A percentile compares a stretch with the other conserved stretches of the same genome.
Conservation (phyloP, 1,140 invertebrate species). For the Diploscapter pachys region DNA sequence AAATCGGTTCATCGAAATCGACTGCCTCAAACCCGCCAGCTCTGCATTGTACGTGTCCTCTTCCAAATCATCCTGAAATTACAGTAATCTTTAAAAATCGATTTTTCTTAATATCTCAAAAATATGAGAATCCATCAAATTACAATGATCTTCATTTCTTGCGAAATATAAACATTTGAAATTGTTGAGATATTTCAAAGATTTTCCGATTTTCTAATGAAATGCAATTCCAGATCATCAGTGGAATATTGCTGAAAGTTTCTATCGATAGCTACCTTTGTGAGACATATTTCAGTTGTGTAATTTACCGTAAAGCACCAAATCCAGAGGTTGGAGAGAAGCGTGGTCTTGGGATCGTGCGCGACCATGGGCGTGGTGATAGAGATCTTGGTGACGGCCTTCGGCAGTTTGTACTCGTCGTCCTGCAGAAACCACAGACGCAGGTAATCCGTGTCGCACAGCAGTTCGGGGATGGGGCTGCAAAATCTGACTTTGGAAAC, state of each 20-base stretch:
- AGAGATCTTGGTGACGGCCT: slow-evolving; percentile 73
- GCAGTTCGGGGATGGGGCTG: slow-evolving; percentile 68
- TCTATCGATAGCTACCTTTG: too few species aligned
- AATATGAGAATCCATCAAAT: too few species aligned
- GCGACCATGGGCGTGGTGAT: slow-evolving; percentile 71
- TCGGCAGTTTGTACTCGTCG: slow-evolving; percentile 83
- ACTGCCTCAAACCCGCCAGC: slow-evolving; percentile 72
- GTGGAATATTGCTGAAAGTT: too few species aligned
- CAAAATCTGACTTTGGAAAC: not conserved
- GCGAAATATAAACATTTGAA: too few species aligned
- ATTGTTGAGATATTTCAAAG: not conserved
- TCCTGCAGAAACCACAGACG: slow-evolving; percentile 92
- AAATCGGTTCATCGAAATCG: not conserved
- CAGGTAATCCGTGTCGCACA: slow-evolving; percentile 74
- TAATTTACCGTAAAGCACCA: slow-evolving; percentile 41
- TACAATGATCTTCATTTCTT: too few species aligned
- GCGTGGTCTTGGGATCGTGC: slow-evolving; percentile 76
- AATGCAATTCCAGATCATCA: not conserved
- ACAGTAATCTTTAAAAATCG: too few species aligned
- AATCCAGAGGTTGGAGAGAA: slow-evolving; percentile 78
- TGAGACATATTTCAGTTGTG: too few species aligned
- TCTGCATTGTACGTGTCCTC: slow-evolving; percentile 88
- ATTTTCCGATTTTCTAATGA: not conserved
- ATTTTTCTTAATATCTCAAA: too few species aligned
- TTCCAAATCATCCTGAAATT: slow-evolving; percentile 76